These are phyloP conservation scores for Crocuta crocuta DNA, from an alignment of 2,113 vertebrate genomes.

Conservation along the genomic window DNA sequence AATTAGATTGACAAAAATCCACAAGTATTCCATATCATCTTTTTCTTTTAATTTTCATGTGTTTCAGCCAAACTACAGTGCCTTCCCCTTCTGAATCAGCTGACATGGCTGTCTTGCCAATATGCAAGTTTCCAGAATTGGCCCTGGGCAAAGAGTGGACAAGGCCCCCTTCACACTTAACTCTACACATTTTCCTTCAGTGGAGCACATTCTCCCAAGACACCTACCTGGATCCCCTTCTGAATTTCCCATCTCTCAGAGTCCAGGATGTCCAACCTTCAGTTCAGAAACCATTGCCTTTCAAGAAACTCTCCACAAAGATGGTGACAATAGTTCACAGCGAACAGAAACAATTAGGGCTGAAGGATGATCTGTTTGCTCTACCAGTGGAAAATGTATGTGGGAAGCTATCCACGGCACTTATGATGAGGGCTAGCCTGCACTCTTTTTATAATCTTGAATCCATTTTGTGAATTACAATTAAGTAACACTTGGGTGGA, in stretches of 20 bases:
- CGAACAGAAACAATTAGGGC: background rate
- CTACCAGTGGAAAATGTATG: background rate
- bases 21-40: background rate
- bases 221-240: background rate
- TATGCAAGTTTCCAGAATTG: background rate
- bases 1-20: background rate
- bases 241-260: background rate
- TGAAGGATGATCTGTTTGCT: background rate
- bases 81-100: background rate
- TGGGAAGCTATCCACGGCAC: background rate
- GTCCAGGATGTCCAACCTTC: background rate
- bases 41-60: background rate
- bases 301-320: background rate
- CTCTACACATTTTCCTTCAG: background rate
- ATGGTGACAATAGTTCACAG: background rate
- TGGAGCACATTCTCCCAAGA: background rate
- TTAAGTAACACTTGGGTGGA: conserved; percentile 20
- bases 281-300: background rate
- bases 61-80: background rate
- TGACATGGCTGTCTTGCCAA: background rate
- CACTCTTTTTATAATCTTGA: conserved; percentile 27
- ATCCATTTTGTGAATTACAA: background rate
- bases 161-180: background rate
- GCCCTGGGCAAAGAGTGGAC: background rate
- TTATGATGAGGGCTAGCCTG: background rate